Base-by-base conservation (phyloP, 1,140 invertebrate species). In the Potamilus streckersoni region DNA sequence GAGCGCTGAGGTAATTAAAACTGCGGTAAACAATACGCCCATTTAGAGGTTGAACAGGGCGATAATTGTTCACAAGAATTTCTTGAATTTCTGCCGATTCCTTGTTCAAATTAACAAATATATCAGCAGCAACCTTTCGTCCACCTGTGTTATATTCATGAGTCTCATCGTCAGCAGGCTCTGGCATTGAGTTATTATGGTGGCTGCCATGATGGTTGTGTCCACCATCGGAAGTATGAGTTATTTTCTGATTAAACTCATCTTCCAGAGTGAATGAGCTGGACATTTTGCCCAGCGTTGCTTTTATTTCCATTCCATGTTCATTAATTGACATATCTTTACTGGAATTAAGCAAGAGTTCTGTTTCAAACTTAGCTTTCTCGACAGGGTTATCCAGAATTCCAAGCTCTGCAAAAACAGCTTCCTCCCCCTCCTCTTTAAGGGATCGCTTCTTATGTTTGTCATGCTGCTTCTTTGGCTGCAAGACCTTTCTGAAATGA, bases 11-110 rank as follows among this genome's bases (percentile, higher is more conserved):
- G 58, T 76, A 78, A 55, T 67, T 23, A 73, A 87, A 88, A 72
- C 84, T 87, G 38, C 85, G 73, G 62, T 85, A 79, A 8, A 88
- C 80, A 0, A 69, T 49, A 20, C 87, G 69, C 31, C 79, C 80
- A 64, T 87, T 83, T 16, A 87, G 63, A 14, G 82, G 84, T 75
- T 87, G 87, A 20, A 86, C 80, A 20, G 87, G 87, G 17, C 86
- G 67, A 78, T 81, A 88, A 65, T 88, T 88, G 76, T 87, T 83
- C 23, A 83, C 81, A 12, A 87, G 69, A 17, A 79, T 70, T 64
- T 85, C 78, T 58, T 80, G 82, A 64, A 76, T 74, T 64, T 79
- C 80, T 23, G 62, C 64, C 27, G 62, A 60, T 23, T 72, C 63
- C 27, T 79, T 73, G 27, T 79, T 74, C 17, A 57, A 63, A 57